Evolutionary conservation across 2,888 invertebrate species (phyloP), one percentile per base, ranked within the genome.

Genomic region (Muschampia staudingeri): DNA sequence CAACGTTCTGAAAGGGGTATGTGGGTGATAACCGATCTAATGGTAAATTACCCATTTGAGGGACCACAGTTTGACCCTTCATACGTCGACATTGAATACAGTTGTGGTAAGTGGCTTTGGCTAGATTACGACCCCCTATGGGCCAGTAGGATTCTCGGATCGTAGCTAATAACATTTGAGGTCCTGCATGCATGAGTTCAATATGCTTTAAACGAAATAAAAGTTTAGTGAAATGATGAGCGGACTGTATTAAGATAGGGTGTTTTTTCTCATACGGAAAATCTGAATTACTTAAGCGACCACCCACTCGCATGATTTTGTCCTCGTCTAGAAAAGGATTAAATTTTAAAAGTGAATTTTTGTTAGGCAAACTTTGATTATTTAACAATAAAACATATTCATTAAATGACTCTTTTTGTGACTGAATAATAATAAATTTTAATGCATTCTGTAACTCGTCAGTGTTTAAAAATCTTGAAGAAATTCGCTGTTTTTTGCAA

Each of bases 221-320:
- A 56, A 82, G 56, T 82, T 78, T 87, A 80, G 19, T 61, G 30
- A 82, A 76, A 14, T 44, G 37, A 84, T 90, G 89, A 76, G 84
- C 87, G 77, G 88, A 88, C 80, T 89, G 86, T 85, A 91, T 37
- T 16, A 90, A 40, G 34, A 90, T 86, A 4, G 89, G 89, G 44
- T 89, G 89, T 52, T 88, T 83, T 75, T 84, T 84, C 42, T 85
- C 76, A 73, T 81, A 81, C 5, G 19, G 11, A 78, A 71, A 83
- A 25, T 79, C 25, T 0, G 88, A 87, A 75, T 87, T 87, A 1
- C 30, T 30, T 5, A 90, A 48, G n/a, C 89, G 85, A 25, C 89
- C 90, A 19, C 88, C 90, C 2, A 90, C 82, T n/a, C 84, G 81
- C 69, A 83, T 83, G 9, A 86, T 69, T 48, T 78, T 72, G 40